Evolutionary conservation across 2,113 vertebrate species (phyloP).

Genomic region (Nanorana parkeri): DNA sequence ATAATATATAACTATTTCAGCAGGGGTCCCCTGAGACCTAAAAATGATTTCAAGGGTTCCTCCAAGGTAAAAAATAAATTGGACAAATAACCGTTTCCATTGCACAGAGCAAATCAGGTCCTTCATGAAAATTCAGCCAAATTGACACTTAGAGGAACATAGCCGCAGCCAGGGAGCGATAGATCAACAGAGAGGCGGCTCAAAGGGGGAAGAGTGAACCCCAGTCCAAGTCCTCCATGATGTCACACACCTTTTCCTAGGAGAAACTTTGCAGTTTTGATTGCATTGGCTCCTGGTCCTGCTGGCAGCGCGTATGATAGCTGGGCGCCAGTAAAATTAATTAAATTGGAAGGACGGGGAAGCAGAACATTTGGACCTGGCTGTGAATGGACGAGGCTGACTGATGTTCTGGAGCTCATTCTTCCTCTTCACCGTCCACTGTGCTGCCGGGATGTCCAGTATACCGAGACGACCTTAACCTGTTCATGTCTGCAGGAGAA

Average conservation of each 20-base stretch:
- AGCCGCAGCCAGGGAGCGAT: neutral
- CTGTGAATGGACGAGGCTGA: constrained; percentile 38
- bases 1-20: too few species aligned
- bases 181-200: constrained; percentile 7
- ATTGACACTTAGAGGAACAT: neutral
- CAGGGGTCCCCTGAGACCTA: too few species aligned
- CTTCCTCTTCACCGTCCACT: constrained; percentile 14
- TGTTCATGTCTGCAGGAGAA: neutral
- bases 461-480: constrained; percentile 24
- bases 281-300: constrained; percentile 34
- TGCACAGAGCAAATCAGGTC: too few species aligned
- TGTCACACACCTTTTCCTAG: constrained; percentile 39
- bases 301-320: constrained; percentile 34
- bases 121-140: too few species aligned
- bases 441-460: neutral
- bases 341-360: constrained; percentile 53
- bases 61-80: too few species aligned
- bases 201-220: neutral
- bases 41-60: too few species aligned
- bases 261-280: constrained; percentile 26
- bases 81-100: too few species aligned
- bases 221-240: neutral
- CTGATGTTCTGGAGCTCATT: neutral
- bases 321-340: constrained; percentile 50
- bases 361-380: constrained; percentile 41